A percentile compares a stretch with the other conserved stretches of the same genome.
These are phyloP conservation scores for Halcyon badia DNA, from an alignment of 2,797 vertebrate species.

Conservation along the genomic window DNA sequence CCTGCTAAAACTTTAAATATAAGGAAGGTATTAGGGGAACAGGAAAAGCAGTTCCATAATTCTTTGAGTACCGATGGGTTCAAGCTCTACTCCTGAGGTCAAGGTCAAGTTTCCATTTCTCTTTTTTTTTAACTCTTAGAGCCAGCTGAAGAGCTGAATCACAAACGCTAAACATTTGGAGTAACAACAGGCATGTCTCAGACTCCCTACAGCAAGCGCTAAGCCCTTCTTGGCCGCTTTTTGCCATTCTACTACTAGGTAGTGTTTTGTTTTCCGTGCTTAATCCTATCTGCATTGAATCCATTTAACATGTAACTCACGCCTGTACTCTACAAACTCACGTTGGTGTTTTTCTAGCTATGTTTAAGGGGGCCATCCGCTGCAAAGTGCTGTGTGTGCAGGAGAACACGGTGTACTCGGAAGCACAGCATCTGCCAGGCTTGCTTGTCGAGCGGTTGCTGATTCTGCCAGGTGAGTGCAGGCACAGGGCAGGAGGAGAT, in stretches of 20 bases:
- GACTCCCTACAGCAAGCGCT: neutral
- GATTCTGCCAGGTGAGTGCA: neutral
- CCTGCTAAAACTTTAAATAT: neutral
- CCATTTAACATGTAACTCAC: neutral
- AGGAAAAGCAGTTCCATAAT: neutral
- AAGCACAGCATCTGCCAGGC: neutral
- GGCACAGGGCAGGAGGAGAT: neutral
- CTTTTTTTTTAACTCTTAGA: neutral
- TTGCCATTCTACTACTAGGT: neutral
- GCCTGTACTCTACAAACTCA: neutral
- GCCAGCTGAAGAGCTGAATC: neutral
- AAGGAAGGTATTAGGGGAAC: neutral
- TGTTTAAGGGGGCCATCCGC: neutral
- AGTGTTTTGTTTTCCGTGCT: neutral
- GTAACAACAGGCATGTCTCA: neutral
- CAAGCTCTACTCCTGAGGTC: neutral
- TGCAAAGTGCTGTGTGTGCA: neutral
- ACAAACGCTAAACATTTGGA: neutral
- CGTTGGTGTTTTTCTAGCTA: neutral
- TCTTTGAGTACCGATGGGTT: neutral
- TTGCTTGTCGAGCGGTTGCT: neutral
- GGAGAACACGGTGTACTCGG: accelerated
- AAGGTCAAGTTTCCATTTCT: slow-evolving; percentile 18
- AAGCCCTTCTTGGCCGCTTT: neutral
- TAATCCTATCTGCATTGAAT: neutral